Conservation (phyloP, 2,797 vertebrate genomes). For the Ataeniobius toweri region DNA sequence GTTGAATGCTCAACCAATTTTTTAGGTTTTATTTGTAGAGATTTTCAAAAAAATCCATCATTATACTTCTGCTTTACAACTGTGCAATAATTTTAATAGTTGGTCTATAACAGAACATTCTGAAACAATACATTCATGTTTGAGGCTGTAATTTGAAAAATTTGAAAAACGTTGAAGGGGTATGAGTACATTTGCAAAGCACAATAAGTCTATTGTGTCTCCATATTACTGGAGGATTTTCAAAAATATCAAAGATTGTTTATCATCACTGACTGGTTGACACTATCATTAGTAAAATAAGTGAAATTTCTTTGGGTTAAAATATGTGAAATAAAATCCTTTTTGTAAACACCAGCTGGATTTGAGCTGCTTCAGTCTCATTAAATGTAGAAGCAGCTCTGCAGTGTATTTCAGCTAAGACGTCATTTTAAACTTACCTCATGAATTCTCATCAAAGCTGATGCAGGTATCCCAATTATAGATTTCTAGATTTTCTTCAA, state of each 20-base stretch:
- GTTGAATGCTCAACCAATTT: too few relatives aligned
- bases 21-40: too few relatives aligned
- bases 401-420: slow-evolving; percentile 9
- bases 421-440: slow-evolving; percentile 12
- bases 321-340: not conserved
- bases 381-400: not conserved
- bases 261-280: too few relatives aligned
- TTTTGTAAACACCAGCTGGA: not conserved
- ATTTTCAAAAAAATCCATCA: not conserved
- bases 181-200: not conserved
- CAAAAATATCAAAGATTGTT: not conserved
- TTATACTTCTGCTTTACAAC: not conserved
- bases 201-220: not conserved
- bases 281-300: not conserved
- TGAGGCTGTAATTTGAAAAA: too few relatives aligned
- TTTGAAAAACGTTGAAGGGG: not conserved
- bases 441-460: not conserved
- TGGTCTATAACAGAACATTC: too few relatives aligned
- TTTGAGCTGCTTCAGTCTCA: slow-evolving; percentile 6
- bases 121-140: too few relatives aligned
- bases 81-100: too few relatives aligned
- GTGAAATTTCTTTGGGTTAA: too few relatives aligned
- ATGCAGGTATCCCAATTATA: slow-evolving; percentile 3
- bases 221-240: not conserved
- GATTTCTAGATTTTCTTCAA: not conserved